Conservation (phyloP, 2,888 invertebrate species). For the Lasioglossum morio region DNA sequence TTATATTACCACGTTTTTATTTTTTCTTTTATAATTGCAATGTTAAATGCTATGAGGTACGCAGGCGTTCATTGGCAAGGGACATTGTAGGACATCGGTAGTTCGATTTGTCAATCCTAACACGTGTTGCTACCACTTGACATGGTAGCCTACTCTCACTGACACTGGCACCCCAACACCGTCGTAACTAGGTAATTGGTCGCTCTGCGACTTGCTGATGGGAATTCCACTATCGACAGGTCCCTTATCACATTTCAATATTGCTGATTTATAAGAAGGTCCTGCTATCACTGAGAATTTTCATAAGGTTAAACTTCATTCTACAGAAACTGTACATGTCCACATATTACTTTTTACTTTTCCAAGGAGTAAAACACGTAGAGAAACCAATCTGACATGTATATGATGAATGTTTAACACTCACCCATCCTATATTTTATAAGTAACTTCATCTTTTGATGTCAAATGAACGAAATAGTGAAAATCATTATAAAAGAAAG, state of each 20-base stretch:
- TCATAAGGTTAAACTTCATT: neutral
- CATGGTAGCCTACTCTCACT: neutral
- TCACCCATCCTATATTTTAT: neutral
- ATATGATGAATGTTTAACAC: neutral
- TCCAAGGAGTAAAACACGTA: neutral
- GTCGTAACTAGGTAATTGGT: neutral
- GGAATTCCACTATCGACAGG: neutral
- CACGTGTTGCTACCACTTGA: slow-evolving; percentile 6
- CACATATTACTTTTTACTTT: neutral
- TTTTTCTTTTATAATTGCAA: neutral
- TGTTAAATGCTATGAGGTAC: neutral
- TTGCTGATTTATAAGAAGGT: neutral
- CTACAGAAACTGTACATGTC: neutral
- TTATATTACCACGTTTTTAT: no score
- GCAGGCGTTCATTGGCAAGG: neutral
- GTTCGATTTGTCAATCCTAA: slow-evolving; percentile 4
- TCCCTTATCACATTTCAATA: neutral
- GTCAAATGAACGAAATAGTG: neutral
- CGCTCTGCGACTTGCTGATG: neutral
- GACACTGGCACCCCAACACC: neutral
- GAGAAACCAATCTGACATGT: neutral
- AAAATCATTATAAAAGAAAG: neutral
- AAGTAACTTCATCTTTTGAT: neutral
- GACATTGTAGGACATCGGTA: neutral
- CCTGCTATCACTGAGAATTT: neutral